These are phyloP conservation scores for Tribolium freemani DNA, from an alignment of 2,888 invertebrate genomes.

Conservation along the genomic window DNA sequence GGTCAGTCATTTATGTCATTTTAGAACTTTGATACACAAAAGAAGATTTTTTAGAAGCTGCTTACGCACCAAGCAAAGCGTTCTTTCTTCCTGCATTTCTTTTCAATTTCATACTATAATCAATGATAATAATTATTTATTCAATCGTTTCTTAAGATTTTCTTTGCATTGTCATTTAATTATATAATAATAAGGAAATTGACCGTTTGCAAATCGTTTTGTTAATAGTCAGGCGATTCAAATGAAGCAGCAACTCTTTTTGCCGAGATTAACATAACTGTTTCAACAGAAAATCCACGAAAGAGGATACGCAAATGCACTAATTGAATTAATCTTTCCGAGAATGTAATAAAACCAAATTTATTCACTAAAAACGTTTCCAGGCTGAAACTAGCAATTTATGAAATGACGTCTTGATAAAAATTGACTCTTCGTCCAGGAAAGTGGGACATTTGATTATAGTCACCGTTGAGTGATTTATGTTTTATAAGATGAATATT, in stretches of 20 bases:
- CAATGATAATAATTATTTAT: slow-evolving; percentile 24
- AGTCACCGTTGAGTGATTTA: not conserved
- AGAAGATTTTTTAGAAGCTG: not conserved
- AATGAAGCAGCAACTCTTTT: slow-evolving; percentile 36
- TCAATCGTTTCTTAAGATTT: slow-evolving; percentile 22
- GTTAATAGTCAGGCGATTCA: slow-evolving; percentile 26
- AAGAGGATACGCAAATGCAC: not conserved
- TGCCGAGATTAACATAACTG: slow-evolving; percentile 17
- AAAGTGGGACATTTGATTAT: not conserved
- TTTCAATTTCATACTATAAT: slow-evolving; percentile 38
- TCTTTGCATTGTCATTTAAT: slow-evolving; percentile 37
- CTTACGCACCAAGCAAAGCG: not conserved
- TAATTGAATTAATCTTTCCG: not conserved
- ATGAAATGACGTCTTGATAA: not conserved
- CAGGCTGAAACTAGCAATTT: no score
- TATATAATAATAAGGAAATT: slow-evolving; percentile 39
- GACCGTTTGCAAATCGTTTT: slow-evolving; percentile 34
- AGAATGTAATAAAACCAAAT: no score
- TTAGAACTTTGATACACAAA: not conserved
- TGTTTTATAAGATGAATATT: not conserved
- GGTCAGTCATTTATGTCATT: no score
- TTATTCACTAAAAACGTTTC: no score
- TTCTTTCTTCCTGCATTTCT: slow-evolving; percentile 34
- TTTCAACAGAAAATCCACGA: not conserved
- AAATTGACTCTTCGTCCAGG: not conserved